A percentile compares a stretch with the other conserved stretches of the same genome.
Conservation (phyloP, 2,797 vertebrate species). For the Coluber constrictor region DNA sequence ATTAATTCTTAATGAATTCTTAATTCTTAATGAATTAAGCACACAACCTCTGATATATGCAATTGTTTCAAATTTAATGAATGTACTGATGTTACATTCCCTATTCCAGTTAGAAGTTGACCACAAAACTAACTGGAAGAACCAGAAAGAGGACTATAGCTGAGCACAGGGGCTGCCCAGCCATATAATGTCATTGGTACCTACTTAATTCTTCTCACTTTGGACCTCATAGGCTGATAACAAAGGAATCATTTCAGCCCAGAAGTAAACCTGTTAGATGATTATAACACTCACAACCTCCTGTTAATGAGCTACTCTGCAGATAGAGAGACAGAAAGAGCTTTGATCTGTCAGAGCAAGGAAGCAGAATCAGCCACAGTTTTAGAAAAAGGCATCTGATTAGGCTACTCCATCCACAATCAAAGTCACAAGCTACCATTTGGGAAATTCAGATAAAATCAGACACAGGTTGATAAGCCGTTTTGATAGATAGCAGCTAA, state of each 20-base stretch:
- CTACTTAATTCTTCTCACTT: conserved; percentile 75
- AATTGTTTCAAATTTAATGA: neutral
- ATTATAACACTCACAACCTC: conserved; percentile 76
- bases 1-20: neutral
- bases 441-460: conserved; percentile 75
- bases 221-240: conserved; percentile 75
- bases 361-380: conserved; percentile 70
- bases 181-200: conserved; percentile 68
- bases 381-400: conserved; percentile 71
- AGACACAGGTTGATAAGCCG: conserved; percentile 64
- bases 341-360: conserved; percentile 74
- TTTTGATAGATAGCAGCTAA: conserved; percentile 60
- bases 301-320: conserved; percentile 72
- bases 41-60: neutral
- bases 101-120: neutral
- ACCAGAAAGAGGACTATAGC: neutral
- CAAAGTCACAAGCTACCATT: conserved; percentile 76
- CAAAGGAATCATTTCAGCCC: conserved; percentile 70
- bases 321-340: conserved; percentile 68
- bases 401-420: conserved; percentile 66
- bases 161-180: conserved; percentile 18
- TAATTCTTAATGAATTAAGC: neutral
- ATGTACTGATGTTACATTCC: neutral
- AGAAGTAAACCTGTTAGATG: conserved; percentile 73
- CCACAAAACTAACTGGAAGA: conserved; percentile 32